Percentiles rank a stretch among this genome's conserved stretches.
These are phyloP conservation scores for Drosophila willistoni DNA, from an alignment of 1,140 invertebrate genomes.

Conservation along the genomic window DNA sequence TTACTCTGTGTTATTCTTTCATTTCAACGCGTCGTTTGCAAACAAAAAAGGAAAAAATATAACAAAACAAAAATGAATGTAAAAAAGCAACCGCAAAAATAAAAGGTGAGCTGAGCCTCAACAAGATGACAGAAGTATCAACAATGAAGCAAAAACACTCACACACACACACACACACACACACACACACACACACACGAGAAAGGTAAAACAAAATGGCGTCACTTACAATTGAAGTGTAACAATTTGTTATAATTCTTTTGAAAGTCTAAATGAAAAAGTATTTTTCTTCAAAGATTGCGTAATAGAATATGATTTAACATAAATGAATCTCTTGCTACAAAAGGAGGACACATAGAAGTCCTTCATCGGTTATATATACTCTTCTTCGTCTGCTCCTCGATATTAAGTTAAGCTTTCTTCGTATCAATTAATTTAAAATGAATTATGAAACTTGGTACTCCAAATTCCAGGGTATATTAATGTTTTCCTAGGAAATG, in stretches of 20 bases:
- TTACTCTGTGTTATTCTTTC: conserved; percentile 22
- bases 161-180: neutral
- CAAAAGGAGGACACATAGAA: no score
- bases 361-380: no score
- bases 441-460: no score
- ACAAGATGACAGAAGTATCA: conserved; percentile 9
- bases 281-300: no score
- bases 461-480: neutral
- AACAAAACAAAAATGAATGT: conserved; percentile 6
- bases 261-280: neutral
- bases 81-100: conserved; percentile 11
- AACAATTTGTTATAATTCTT: neutral
- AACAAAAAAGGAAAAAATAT: conserved; percentile 35
- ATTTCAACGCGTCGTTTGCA: conserved; percentile 26
- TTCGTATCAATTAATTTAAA: no score
- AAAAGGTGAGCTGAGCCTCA: conserved; percentile 10
- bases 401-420: no score
- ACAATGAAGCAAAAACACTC: neutral
- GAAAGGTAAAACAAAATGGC: neutral
- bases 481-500: neutral
- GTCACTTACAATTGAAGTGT: neutral
- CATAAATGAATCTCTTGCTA: no score
- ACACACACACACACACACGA: neutral
- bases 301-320: no score
- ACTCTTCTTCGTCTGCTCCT: no score